phyloP scores from a whole-genome alignment of 2,113 vertebrate species.

The Panthera tigris region DNA sequence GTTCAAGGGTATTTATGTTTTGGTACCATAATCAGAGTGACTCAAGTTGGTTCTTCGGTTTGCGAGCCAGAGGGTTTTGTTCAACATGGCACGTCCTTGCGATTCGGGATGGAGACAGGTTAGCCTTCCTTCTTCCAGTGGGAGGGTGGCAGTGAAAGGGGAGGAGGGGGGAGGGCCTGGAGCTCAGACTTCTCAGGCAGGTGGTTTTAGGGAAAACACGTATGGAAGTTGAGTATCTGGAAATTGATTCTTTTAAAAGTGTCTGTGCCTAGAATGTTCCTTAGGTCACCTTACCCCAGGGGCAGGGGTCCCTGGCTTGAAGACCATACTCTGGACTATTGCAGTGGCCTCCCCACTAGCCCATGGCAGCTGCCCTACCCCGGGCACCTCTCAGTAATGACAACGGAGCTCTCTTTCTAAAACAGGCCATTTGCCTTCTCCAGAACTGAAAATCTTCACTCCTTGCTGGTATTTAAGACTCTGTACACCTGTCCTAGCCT shows the following conservation, averaged over 20 bases:
- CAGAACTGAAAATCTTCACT: neutral
- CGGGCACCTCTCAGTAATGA: neutral
- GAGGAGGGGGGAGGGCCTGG: neutral
- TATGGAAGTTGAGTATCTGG: neutral
- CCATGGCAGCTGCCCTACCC: fast-evolving
- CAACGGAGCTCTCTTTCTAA: neutral
- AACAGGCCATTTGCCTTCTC: neutral
- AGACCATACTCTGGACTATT: neutral
- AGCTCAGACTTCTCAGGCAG: neutral
- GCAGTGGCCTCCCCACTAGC: fast-evolving
- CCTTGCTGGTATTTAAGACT: neutral
- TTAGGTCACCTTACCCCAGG: neutral
- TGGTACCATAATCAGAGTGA: neutral
- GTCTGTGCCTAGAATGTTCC: neutral
- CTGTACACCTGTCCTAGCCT: neutral
- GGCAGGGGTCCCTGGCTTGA: neutral
- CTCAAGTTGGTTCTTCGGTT: neutral
- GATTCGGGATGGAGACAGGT: no score
- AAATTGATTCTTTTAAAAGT: neutral
- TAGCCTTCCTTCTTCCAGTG: neutral
- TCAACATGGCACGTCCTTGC: no score
- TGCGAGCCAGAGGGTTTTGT: neutral
- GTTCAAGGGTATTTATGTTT: neutral
- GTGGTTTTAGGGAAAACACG: fast-evolving
- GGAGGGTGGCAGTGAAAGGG: neutral